phyloP scores from a whole-genome alignment of 2,113 vertebrate species.

The Gyps fulvus region DNA sequence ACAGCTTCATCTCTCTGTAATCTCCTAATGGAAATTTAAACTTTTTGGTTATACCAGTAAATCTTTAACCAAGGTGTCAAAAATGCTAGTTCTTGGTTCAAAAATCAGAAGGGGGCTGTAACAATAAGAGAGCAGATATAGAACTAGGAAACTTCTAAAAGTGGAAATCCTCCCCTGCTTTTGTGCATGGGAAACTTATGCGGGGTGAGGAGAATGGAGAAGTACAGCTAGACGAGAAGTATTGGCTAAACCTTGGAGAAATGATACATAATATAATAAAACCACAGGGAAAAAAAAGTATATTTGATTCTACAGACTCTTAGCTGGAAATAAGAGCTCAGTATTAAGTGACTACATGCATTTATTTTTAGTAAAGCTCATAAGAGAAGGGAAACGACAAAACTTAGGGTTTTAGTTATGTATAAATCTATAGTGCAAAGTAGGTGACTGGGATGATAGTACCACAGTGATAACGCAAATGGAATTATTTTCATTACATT shows the following conservation, averaged over 20 bases:
- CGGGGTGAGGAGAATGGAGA: background rate
- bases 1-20: background rate
- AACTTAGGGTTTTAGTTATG: background rate
- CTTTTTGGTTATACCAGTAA: background rate
- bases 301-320: background rate
- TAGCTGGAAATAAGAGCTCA: background rate
- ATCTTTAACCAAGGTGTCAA: background rate
- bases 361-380: background rate
- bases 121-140: background rate
- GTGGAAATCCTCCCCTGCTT: background rate
- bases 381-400: background rate
- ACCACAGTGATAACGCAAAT: background rate
- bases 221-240: background rate
- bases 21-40: background rate
- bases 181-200: background rate
- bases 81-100: background rate
- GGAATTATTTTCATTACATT: background rate
- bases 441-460: background rate
- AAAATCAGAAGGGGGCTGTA: background rate
- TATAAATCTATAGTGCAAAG: background rate
- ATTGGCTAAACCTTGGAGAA: background rate
- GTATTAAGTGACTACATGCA: background rate
- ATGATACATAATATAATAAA: background rate
- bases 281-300: fast-evolving
- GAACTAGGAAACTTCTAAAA: background rate